Base-by-base conservation (phyloP, 2,113 vertebrate genomes). In the Oenanthe oenanthe region DNA sequence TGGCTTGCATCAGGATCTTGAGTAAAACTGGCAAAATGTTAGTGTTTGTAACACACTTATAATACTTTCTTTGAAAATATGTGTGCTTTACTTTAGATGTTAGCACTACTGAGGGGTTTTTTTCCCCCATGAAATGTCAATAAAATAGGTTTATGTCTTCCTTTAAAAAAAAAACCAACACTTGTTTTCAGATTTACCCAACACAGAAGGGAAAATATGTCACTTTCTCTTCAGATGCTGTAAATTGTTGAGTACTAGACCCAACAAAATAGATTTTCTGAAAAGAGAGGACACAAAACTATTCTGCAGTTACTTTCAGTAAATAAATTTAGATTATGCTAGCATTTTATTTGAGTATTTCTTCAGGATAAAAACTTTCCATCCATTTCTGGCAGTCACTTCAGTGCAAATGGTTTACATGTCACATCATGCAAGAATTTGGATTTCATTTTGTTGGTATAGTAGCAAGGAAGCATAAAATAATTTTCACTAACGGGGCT, bases 371-470 rank as follows among this genome's bases (percentile, higher is more conserved):
- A 94, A 96, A 93, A 81, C 72, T 96, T 96, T 84, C 89, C 85
- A 94, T 89, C 79, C 74, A 26, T 85, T 93, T 91, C 95, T 95
- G 95, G 95, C 90, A 91, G 51, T 70, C 56, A 66, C 61, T 97
- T 83, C 61, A 93, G 95, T 26, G 36, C 53, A 85, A 91, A 96
- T 97, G 96, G 94, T 96, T 97, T 95, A 73, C 91, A 92, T 82
- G 89, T 97, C 96, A 85, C 94, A 95, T 98, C 96, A 96, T 95
- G 94, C 91, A 95, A 95, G 90, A 97, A 89, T 85, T 96, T 93
- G 83, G 82, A 95, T 92, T 97, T 93, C 54, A 47, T 96, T 95
- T 96, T 90, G 81, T 97, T 91, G 96, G 78, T 93, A 72, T 72
- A 94, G 84, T 96, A 82, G 95, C 92, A 94, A 97, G 96, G 74